Evolutionary conservation across 2,888 invertebrate genomes (phyloP), one percentile per base, ranked within the genome.

Genomic region (Theodoxus fluviatilis): DNA sequence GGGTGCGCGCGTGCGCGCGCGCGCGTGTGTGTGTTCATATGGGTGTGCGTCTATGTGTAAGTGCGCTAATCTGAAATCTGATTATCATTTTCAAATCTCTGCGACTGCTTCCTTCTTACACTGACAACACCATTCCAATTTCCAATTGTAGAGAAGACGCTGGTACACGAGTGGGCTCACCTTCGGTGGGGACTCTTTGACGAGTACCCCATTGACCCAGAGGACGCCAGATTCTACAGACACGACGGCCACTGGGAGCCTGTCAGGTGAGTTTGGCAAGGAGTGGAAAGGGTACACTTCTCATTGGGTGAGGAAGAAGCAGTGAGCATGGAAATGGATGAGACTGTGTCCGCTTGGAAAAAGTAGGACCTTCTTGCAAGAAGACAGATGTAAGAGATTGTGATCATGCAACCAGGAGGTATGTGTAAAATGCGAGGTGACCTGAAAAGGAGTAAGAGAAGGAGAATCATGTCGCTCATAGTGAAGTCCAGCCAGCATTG

Each of bases 151-250:
- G 80, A 75, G 31, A 77, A 76, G 71, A 85, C 89, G 15, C 80
- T 92, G 43, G 89, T 91, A 0, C 90, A 90, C 78, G 90, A 92
- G 79, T 92, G 91, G 89, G 90, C 91, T 3, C 91, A 91, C 86
- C 91, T 91, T 79, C 89, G 92, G 0, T 92, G 91, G 86, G 92
- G 92, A 2, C 90, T 92, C 3, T 92, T 91, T 83, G 91, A 92
- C 77, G 92, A 92, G 83, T 89, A 90, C 72, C 75, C 77, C 1
- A 73, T 74, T 12, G 76, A 73, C 25, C 33, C 71, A 0, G 70
- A 76, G 49, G 72, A 74, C n/a, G 66, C 72, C 2, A 71, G 72
- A 37, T 76, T 73, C 37, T 73, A 74, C 55, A 66, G 71, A 40
- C 70, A 70, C 37, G 69, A 65, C 7, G 73, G 72, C 18, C 63